Percentiles rank a stretch among this genome's conserved stretches.
Conservation (phyloP, 2,888 invertebrate species). For the Ectemnius cavifrons region DNA sequence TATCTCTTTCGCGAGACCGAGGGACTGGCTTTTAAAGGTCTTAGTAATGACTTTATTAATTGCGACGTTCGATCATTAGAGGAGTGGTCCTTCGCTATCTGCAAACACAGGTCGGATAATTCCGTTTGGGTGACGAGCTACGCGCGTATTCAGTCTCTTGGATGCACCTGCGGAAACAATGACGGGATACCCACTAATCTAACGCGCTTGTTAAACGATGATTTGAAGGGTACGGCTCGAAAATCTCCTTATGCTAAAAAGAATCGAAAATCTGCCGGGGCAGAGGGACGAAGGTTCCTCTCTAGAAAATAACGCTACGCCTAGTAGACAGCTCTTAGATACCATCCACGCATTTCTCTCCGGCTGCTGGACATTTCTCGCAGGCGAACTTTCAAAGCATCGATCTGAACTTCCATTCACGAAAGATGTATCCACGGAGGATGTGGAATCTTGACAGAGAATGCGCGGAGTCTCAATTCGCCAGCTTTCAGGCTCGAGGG, state of each 20-base stretch:
- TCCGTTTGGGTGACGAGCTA: conserved; percentile 29
- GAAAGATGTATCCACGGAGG: too few species aligned
- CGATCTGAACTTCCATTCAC: too few species aligned
- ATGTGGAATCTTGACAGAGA: too few species aligned
- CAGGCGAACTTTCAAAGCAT: too few species aligned
- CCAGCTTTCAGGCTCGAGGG: too few species aligned
- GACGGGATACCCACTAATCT: conserved; percentile 40
- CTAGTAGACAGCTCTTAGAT: too few species aligned
- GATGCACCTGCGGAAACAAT: conserved; percentile 63
- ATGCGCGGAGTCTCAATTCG: too few species aligned
- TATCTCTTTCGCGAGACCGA: not conserved
- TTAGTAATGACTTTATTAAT: not conserved
- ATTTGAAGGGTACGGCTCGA: conserved; percentile 18
- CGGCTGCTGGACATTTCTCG: too few species aligned
- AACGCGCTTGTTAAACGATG: not conserved
- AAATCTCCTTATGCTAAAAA: conserved; percentile 26
- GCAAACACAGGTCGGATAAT: conserved; percentile 22
- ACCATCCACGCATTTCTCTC: too few species aligned
- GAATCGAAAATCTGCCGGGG: conserved; percentile 43
- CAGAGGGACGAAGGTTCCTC: conserved; percentile 9
- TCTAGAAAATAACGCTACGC: too few species aligned
- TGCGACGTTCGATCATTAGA: not conserved
- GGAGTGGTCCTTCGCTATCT: conserved; percentile 7
- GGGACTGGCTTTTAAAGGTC: not conserved
- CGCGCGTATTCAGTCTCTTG: conserved; percentile 58